A percentile compares a stretch with the other conserved stretches of the same genome.
phyloP scores from a whole-genome alignment of 2,113 vertebrate genomes.

The Atherinomorus stipes region DNA sequence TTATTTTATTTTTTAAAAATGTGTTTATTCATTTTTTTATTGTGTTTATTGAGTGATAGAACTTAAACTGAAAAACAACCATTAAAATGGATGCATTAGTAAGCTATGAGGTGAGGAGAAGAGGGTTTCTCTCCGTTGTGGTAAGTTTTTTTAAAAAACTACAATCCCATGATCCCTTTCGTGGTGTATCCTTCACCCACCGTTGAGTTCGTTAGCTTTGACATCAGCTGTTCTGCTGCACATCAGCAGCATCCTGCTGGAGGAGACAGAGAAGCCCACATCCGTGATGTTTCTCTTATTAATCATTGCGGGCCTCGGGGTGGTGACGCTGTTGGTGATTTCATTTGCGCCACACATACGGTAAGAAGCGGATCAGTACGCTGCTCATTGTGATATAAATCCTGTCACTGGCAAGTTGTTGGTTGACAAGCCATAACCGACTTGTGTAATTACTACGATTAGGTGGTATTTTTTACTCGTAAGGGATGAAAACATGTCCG shows the following conservation, averaged over 20 bases:
- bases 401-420: slow-evolving; percentile 10
- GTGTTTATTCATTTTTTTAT: too few relatives aligned
- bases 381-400: neutral
- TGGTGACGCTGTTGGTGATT: slow-evolving; percentile 80
- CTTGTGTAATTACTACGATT: slow-evolving; percentile 16
- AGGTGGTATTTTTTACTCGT: neutral
- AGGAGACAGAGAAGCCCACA: slow-evolving; percentile 17
- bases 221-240: slow-evolving; percentile 74
- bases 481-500: neutral
- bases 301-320: slow-evolving; percentile 75
- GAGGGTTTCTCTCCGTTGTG: neutral
- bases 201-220: slow-evolving; percentile 31
- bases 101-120: too few relatives aligned
- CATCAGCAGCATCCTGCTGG: slow-evolving; percentile 38
- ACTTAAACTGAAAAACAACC: too few relatives aligned
- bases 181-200: slow-evolving; percentile 4
- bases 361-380: slow-evolving; percentile 69
- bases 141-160: slow-evolving; percentile 57
- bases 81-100: too few relatives aligned
- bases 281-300: slow-evolving; percentile 69
- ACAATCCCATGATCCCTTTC: slow-evolving; percentile 79
- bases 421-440: slow-evolving; percentile 37
- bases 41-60: too few relatives aligned
- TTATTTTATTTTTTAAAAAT: too few relatives aligned
- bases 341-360: slow-evolving; percentile 85